Percentiles rank a stretch among this genome's conserved stretches.
These are phyloP conservation scores for Apamea crenata DNA, from an alignment of 2,888 invertebrate genomes.

Conservation along the genomic window DNA sequence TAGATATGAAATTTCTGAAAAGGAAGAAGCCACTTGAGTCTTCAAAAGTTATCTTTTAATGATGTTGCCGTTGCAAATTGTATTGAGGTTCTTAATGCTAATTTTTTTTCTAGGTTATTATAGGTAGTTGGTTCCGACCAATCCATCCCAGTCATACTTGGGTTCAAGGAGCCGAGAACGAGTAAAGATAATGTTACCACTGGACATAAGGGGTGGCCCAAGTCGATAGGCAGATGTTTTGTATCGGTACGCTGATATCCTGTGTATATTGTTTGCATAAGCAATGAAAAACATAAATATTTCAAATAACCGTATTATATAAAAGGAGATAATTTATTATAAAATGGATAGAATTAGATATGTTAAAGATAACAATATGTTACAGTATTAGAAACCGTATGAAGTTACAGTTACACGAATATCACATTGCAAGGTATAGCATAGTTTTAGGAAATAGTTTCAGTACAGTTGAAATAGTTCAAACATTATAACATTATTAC, in stretches of 20 bases:
- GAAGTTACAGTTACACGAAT: conserved; percentile 74
- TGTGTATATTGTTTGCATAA: conserved; percentile 12
- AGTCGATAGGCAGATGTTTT: conserved; percentile 1
- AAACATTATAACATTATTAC: conserved; percentile 41
- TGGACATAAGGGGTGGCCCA: conserved; percentile 8
- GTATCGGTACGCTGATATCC: conserved; percentile 36
- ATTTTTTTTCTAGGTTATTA: neutral
- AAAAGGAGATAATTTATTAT: conserved; percentile 75
- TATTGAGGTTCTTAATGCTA: neutral
- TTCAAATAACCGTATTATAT: conserved; percentile 73
- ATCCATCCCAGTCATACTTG: neutral
- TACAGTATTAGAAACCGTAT: conserved; percentile 70
- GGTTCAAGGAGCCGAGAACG: neutral
- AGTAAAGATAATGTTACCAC: conserved; percentile 8
- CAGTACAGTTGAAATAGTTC: conserved; percentile 66
- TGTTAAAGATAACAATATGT: conserved; percentile 76
- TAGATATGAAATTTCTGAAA: neutral
- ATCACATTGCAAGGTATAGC: conserved; percentile 77
- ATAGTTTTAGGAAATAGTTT: conserved; percentile 66
- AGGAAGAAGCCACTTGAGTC: neutral
- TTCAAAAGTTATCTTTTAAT: neutral
- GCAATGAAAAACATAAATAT: conserved; percentile 54
- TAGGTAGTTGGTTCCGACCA: neutral
- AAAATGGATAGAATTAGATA: conserved; percentile 80
- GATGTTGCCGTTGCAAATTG: neutral